These are phyloP conservation scores for Ciconia boyciana DNA, from an alignment of 2,113 vertebrate genomes.

Conservation along the genomic window DNA sequence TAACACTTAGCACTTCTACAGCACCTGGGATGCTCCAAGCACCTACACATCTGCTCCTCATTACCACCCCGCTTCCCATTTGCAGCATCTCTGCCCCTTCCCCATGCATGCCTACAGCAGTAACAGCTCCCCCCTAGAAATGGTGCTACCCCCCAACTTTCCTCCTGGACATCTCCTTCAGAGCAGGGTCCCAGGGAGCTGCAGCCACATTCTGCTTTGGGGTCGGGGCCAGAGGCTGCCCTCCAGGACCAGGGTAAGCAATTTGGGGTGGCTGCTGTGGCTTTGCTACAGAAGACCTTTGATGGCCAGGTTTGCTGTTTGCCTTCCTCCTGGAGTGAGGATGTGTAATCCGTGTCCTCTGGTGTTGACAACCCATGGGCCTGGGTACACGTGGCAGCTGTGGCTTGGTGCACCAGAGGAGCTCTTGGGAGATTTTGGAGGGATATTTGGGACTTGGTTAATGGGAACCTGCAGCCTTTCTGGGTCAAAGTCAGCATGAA, in stretches of 20 bases:
- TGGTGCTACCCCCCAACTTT: accelerated
- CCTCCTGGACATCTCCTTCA: not conserved
- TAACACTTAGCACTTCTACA: constrained; percentile 55
- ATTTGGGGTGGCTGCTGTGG: not conserved
- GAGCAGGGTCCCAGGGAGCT: not conserved
- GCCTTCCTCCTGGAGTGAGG: not conserved
- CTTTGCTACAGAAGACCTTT: not conserved
- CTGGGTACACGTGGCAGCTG: too few species aligned
- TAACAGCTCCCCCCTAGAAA: not conserved
- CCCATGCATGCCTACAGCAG: not conserved
- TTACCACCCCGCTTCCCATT: constrained; percentile 12
- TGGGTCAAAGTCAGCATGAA: not conserved
- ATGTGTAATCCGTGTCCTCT: not conserved
- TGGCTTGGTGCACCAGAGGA: not conserved
- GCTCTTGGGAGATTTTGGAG: not conserved
- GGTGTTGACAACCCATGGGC: not conserved
- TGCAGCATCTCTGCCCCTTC: not conserved
- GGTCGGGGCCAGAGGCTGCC: not conserved
- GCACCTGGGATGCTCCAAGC: constrained; percentile 34
- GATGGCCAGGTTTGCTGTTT: not conserved
- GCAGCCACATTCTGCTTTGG: not conserved
- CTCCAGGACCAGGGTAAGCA: not conserved
- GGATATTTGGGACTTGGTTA: not conserved
- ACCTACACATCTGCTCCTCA: constrained; percentile 31
- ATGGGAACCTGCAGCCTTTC: not conserved